These are phyloP conservation scores for Popillia japonica DNA, from an alignment of 1,140 invertebrate species.

Conservation along the genomic window DNA sequence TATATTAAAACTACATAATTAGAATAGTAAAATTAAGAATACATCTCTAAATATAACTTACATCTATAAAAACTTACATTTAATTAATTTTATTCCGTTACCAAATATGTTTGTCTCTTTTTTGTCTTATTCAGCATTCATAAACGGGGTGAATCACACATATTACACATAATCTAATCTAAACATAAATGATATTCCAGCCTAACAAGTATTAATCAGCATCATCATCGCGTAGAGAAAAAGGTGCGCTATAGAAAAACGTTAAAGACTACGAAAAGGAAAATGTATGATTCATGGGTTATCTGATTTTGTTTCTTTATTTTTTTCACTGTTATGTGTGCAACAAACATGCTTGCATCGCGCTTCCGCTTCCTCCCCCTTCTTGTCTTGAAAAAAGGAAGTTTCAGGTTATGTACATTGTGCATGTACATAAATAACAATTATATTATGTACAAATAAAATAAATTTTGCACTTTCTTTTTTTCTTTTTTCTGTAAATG, in stretches of 20 bases:
- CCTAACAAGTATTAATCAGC: not conserved
- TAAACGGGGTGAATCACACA: slow-evolving; percentile 25
- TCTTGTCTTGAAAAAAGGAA: not conserved
- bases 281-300: slow-evolving; percentile 26
- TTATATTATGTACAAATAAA: slow-evolving; percentile 26
- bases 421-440: slow-evolving; percentile 33
- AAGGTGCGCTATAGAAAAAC: not conserved
- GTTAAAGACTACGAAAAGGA: slow-evolving; percentile 24
- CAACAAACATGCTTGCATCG: not conserved
- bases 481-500: slow-evolving; percentile 16
- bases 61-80: slow-evolving; percentile 17
- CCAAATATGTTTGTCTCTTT: slow-evolving; percentile 16
- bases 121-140: slow-evolving; percentile 8
- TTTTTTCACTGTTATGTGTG: no score
- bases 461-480: slow-evolving; percentile 29
- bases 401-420: slow-evolving; percentile 23
- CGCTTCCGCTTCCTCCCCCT: not conserved
- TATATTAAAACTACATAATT: slow-evolving; percentile 30
- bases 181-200: slow-evolving; percentile 30
- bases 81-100: slow-evolving; percentile 20
- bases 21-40: slow-evolving; percentile 33
- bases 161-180: slow-evolving; percentile 33
- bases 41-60: slow-evolving; percentile 29
- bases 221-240: not conserved
- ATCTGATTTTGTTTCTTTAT: no score